phyloP scores from a whole-genome alignment of 2,888 invertebrate species.

The Allygus modestus region DNA sequence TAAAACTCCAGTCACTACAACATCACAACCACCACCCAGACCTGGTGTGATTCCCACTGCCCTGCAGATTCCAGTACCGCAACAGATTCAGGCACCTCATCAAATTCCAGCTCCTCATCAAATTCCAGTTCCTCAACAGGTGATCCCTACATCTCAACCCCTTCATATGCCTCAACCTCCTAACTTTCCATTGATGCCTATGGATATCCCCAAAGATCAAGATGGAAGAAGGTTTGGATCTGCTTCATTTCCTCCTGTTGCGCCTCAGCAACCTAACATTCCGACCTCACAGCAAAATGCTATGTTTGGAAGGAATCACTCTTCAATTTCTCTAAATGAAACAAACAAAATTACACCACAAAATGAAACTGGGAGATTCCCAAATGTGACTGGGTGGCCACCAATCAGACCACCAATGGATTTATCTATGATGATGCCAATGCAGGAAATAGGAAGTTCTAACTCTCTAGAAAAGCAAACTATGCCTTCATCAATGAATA shows the following conservation, averaged over 20 bases:
- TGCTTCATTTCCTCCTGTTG: neutral
- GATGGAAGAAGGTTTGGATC: constrained; percentile 45
- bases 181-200: constrained; percentile 65
- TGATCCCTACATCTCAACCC: constrained; percentile 44
- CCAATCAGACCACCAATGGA: constrained; percentile 33
- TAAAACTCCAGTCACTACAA: constrained; percentile 8
- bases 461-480: neutral
- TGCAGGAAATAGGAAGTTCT: neutral
- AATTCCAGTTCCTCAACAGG: constrained; percentile 38
- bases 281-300: constrained; percentile 5
- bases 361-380: constrained; percentile 15
- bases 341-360: neutral
- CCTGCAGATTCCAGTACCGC: constrained; percentile 16
- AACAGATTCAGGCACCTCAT: constrained; percentile 36
- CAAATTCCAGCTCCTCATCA: constrained; percentile 45
- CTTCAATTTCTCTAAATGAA: constrained; percentile 13
- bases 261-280: neutral
- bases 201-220: constrained; percentile 63
- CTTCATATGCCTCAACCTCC: constrained; percentile 65
- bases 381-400: neutral
- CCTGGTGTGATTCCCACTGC: neutral
- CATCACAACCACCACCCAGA: constrained; percentile 17
- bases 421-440: constrained; percentile 12
- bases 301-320: constrained; percentile 10
- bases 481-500: neutral